A percentile compares a stretch with the other conserved stretches of the same genome.
Conservation (phyloP, 1,140 invertebrate species). For the Apis florea region DNA sequence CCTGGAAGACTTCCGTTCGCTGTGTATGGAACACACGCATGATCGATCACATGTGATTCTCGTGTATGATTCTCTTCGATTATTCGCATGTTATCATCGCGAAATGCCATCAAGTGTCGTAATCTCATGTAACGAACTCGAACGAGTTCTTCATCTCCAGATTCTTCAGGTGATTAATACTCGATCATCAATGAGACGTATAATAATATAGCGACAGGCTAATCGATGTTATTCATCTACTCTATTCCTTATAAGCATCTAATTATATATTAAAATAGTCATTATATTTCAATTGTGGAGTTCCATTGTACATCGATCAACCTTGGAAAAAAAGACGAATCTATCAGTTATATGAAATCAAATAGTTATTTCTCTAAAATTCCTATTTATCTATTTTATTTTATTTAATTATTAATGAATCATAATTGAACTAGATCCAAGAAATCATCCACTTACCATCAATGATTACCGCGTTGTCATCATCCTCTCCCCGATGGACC, state of each 20-base stretch:
- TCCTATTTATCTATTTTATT: no score
- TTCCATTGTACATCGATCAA: not conserved
- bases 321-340: not conserved
- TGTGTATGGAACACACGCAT: slow-evolving; percentile 49
- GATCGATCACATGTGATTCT: slow-evolving; percentile 28
- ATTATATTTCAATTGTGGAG: not conserved
- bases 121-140: not conserved
- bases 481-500: slow-evolving; percentile 31
- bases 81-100: slow-evolving; percentile 3
- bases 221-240: slow-evolving; percentile 2
- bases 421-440: no score
- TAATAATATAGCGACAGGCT: not conserved
- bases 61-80: not conserved
- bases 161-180: slow-evolving; percentile 1
- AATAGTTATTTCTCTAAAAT: not conserved
- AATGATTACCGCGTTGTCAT: slow-evolving; percentile 68
- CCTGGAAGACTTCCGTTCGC: slow-evolving; percentile 60
- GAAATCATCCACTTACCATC: slow-evolving; percentile 67
- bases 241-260: not conserved
- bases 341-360: not conserved
- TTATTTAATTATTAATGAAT: no score
- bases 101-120: not conserved
- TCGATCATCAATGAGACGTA: not conserved
- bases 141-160: not conserved
- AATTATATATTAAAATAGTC: not conserved